Evolutionary conservation across 2,888 invertebrate genomes (phyloP).

Genomic region (Calephelis perditalis): DNA sequence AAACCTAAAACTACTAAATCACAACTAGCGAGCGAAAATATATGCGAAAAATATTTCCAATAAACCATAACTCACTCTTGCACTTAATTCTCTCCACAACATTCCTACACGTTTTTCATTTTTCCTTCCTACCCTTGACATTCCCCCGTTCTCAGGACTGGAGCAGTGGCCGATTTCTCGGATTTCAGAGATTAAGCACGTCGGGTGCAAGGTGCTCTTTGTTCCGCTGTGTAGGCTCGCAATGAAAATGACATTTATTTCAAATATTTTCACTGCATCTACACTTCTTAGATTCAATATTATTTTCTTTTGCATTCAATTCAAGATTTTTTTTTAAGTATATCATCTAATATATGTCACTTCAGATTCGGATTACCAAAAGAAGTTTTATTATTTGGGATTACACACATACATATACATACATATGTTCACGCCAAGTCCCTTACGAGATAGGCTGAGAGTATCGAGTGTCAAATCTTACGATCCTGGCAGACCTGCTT

Average conservation of each 20-base stretch:
- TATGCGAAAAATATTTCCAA: conserved; percentile 2
- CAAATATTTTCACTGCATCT: conserved; percentile 1
- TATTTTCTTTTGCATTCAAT: background rate
- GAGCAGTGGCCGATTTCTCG: conserved; percentile 35
- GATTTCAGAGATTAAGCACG: conserved; percentile 63
- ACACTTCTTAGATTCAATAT: background rate
- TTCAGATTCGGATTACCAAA: too few relatives aligned
- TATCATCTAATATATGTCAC: too few relatives aligned
- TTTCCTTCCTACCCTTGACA: conserved; percentile 27
- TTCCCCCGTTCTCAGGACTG: conserved; percentile 24
- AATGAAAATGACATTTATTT: conserved; percentile 16
- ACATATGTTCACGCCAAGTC: too few relatives aligned
- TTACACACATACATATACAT: too few relatives aligned
- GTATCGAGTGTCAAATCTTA: too few relatives aligned
- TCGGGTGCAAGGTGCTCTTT: conserved; percentile 45
- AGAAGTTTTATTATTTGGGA: too few relatives aligned
- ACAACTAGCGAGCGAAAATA: too few relatives aligned
- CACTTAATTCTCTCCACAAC: conserved; percentile 21
- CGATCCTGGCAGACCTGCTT: too few relatives aligned
- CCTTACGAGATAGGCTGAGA: too few relatives aligned
- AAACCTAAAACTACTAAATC: too few relatives aligned
- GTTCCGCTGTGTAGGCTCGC: conserved; percentile 32
- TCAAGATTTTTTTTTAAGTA: too few relatives aligned
- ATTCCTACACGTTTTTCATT: conserved; percentile 31
- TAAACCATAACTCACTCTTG: conserved; percentile 11